Conservation (phyloP, 2,888 invertebrate genomes). For the Achlya flavicornis region DNA sequence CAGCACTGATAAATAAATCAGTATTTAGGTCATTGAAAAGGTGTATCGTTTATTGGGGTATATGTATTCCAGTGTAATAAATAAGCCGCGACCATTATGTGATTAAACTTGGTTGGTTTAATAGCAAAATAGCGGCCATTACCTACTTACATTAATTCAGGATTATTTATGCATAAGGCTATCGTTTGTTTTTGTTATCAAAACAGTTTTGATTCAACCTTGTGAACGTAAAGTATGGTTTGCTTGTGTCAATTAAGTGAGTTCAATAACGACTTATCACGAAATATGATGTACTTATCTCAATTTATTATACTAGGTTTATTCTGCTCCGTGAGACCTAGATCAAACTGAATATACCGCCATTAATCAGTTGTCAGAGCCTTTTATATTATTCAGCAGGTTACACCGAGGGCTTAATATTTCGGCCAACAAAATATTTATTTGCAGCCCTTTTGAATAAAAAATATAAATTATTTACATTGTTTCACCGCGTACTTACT, state of each 20-base stretch:
- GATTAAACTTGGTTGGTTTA: slow-evolving; percentile 44
- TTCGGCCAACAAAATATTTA: slow-evolving; percentile 1
- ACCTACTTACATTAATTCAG: slow-evolving; percentile 26
- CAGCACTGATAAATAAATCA: slow-evolving; percentile 61
- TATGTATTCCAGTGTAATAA: slow-evolving; percentile 39
- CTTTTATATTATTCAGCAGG: slow-evolving; percentile 8
- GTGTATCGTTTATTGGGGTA: slow-evolving; percentile 51
- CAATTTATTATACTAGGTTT: not conserved
- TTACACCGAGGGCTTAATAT: slow-evolving; percentile 9
- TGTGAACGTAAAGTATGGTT: not conserved
- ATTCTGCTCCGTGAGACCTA: not conserved
- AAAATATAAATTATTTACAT: not conserved
- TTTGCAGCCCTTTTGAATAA: not conserved
- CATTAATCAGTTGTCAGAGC: slow-evolving; percentile 7
- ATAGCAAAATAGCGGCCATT: slow-evolving; percentile 33
- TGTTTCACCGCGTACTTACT: not conserved
- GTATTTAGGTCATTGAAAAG: slow-evolving; percentile 58
- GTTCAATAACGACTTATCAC: not conserved
- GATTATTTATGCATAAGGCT: slow-evolving; percentile 22
- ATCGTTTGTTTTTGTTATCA: slow-evolving; percentile 20
- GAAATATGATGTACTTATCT: not conserved
- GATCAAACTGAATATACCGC: slow-evolving; percentile 1
- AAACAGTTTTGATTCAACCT: slow-evolving; percentile 5
- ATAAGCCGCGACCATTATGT: slow-evolving; percentile 46
- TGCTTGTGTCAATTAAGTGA: not conserved